Evolutionary conservation across 35 echinoderm and acorn worm species (phyloP).

Genomic region (Nesometra sesokonis): DNA sequence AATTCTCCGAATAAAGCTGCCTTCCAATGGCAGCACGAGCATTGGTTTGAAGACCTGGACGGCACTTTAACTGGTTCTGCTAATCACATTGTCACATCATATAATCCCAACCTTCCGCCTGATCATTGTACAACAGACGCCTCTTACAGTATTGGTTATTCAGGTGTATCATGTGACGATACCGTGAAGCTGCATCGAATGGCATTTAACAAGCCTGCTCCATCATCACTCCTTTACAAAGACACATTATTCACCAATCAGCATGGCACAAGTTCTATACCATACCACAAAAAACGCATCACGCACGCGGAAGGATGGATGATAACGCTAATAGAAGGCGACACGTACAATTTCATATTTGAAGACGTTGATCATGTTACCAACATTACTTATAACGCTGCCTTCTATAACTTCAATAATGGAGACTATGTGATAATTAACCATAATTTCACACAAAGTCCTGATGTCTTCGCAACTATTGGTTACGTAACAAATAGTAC

Average conservation of each 20-base stretch:
- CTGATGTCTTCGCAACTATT: constrained; percentile 30
- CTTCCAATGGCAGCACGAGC: constrained; percentile 60
- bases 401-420: constrained; percentile 35
- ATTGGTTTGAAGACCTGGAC: constrained; percentile 54
- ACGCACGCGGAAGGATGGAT: constrained; percentile 65
- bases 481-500: constrained; percentile 27
- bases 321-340: constrained; percentile 46
- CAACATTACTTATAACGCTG: constrained; percentile 27
- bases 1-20: constrained; percentile 52
- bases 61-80: constrained; percentile 34
- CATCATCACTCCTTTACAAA: constrained; percentile 45
- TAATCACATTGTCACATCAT: constrained; percentile 11
- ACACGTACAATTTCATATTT: constrained; percentile 27
- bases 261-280: constrained; percentile 11
- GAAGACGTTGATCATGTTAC: constrained; percentile 31
- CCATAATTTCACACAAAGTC: constrained; percentile 44
- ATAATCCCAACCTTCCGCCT: constrained; percentile 40
- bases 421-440: constrained; percentile 34
- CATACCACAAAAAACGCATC: constrained; percentile 28
- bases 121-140: constrained; percentile 7
- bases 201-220: constrained; percentile 37
- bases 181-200: constrained; percentile 43
- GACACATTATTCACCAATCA: constrained; percentile 41
- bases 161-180: constrained; percentile 42
- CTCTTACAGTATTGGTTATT: constrained; percentile 1